phyloP scores from a whole-genome alignment of 2,113 vertebrate genomes.

The Antidorcas marsupialis region DNA sequence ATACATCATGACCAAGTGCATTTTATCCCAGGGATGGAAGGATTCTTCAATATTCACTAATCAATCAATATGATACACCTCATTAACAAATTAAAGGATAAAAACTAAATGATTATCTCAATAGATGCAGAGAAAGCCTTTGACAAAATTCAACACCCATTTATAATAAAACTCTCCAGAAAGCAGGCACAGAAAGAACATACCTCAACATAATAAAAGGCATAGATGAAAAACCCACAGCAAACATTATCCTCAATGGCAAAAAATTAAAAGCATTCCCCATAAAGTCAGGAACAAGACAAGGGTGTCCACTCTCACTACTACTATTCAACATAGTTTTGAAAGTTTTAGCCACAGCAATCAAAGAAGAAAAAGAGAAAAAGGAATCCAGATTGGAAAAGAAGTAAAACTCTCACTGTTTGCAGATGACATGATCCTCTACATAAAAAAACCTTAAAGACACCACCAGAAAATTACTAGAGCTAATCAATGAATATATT shows the following conservation, averaged over 20 bases:
- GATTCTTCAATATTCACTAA: neutral
- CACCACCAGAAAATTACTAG: neutral
- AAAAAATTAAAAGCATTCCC: too few relatives aligned
- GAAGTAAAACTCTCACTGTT: neutral
- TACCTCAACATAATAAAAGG: too few relatives aligned
- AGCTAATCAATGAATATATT: neutral
- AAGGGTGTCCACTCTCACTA: neutral
- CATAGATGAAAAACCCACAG: too few relatives aligned
- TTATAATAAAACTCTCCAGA: neutral
- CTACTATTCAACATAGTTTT: neutral
- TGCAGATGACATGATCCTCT: neutral
- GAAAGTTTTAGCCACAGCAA: neutral
- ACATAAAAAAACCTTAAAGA: neutral
- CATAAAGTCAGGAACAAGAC: too few relatives aligned
- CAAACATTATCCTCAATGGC: neutral
- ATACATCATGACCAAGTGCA: neutral
- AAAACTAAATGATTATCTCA: neutral
- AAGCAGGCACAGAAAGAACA: neutral
- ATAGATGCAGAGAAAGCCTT: neutral
- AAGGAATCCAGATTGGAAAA: neutral
- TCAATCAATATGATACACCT: neutral
- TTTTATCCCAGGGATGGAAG: neutral
- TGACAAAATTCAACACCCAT: neutral
- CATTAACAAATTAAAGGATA: neutral
- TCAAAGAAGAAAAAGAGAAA: neutral